phyloP scores from a whole-genome alignment of 2,888 invertebrate species.

The Ochropleura plecta region DNA sequence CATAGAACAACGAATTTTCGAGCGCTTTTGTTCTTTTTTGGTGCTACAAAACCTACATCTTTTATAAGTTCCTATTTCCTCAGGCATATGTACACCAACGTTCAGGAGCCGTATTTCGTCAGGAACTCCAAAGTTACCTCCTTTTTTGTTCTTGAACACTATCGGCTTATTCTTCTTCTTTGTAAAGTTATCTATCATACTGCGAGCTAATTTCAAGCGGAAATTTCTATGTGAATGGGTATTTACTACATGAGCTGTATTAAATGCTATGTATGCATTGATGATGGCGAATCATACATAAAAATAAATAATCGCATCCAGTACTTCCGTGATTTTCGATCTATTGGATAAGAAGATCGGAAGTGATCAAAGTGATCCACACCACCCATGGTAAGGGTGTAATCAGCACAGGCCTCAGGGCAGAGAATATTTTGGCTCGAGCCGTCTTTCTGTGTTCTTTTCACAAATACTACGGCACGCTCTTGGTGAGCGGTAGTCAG shows the following conservation, averaged over 20 bases:
- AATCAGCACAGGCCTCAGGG: neutral
- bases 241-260: neutral
- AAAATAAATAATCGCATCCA: neutral
- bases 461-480: neutral
- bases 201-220: neutral
- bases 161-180: neutral
- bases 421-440: neutral
- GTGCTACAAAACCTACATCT: neutral
- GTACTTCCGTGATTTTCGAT: neutral
- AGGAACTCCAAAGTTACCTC: neutral
- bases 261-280: neutral
- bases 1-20: no score
- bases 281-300: neutral
- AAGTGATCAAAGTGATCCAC: neutral
- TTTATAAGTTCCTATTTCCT: neutral
- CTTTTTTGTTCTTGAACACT: neutral
- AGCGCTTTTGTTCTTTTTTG: neutral
- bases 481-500: neutral
- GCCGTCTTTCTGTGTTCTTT: neutral
- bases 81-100: neutral
- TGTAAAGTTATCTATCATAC: neutral
- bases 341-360: neutral
- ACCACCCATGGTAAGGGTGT: neutral
- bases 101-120: neutral
- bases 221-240: neutral